phyloP scores from a whole-genome alignment of 64 coral and sea anemone genomes.

The Catalaphyllia jardinei region DNA sequence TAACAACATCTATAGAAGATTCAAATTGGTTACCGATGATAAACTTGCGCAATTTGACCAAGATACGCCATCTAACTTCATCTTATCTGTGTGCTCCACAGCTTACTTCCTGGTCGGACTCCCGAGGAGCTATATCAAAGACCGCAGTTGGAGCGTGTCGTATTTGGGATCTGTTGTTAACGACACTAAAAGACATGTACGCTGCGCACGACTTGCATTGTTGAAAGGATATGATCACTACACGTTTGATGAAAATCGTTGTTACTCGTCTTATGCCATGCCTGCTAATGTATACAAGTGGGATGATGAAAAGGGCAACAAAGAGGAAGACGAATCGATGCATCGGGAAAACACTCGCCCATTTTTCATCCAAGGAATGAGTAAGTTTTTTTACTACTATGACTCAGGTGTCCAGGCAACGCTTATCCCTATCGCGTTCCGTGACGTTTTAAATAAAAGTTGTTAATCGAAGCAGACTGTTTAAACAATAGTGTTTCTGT shows the following conservation, averaged over 20 bases:
- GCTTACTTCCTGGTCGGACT: not conserved
- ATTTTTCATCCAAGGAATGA: conserved; percentile 6
- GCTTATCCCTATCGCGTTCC: too few relatives aligned
- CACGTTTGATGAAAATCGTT: not conserved
- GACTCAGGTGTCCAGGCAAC: too few relatives aligned
- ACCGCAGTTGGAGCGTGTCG: not conserved
- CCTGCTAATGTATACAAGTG: not conserved
- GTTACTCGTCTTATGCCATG: not conserved
- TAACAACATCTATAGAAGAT: too few relatives aligned
- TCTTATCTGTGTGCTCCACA: not conserved
- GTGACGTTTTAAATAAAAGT: too few relatives aligned
- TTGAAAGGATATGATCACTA: conserved; percentile 17
- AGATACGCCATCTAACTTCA: too few relatives aligned
- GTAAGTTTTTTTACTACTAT: not conserved
- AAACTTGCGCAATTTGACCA: too few relatives aligned
- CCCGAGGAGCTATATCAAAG: conserved; percentile 2
- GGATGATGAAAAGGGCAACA: not conserved
- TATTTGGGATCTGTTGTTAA: not conserved
- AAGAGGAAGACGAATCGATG: too few relatives aligned
- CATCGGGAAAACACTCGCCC: not conserved
- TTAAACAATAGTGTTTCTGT: too few relatives aligned
- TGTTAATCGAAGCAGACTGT: not conserved
- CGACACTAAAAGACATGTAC: too few relatives aligned
- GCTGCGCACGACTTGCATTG: not conserved
- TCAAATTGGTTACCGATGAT: too few relatives aligned